These are phyloP conservation scores for Sceloporus tristichus DNA, from an alignment of 2,113 vertebrate species.

Conservation along the genomic window DNA sequence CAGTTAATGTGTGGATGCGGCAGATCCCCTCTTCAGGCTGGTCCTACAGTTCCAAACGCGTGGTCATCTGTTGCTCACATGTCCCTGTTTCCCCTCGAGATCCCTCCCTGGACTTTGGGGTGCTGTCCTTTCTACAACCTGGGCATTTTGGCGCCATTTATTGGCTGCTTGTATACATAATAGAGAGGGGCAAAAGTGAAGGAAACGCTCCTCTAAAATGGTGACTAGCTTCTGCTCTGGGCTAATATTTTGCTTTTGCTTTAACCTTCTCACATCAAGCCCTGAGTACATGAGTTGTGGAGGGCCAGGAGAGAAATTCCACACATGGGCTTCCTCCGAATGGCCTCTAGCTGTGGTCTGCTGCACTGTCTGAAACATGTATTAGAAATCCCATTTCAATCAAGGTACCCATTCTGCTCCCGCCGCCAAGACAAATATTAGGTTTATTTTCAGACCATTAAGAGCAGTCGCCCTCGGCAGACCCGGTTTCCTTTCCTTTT, in stretches of 20 bases:
- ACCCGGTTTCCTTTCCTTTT: constrained; percentile 58
- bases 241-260: not conserved
- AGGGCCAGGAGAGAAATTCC: constrained; percentile 21
- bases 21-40: too few species aligned
- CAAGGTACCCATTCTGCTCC: constrained; percentile 64
- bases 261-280: constrained; percentile 8
- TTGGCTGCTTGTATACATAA: too few species aligned
- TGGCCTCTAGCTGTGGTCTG: constrained; percentile 56
- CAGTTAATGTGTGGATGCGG: too few species aligned
- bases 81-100: too few species aligned
- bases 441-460: constrained; percentile 71
- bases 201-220: constrained; percentile 22
- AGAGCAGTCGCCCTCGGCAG: constrained; percentile 57
- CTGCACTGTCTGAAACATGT: constrained; percentile 58
- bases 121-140: too few species aligned
- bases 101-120: too few species aligned
- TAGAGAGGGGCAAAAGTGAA: not conserved
- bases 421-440: constrained; percentile 70
- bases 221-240: constrained; percentile 33
- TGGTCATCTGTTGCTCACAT: too few species aligned
- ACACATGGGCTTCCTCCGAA: constrained; percentile 22
- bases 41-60: too few species aligned
- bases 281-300: not conserved
- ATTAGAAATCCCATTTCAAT: constrained; percentile 61
- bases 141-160: not conserved